Evolutionary conservation across 2,113 vertebrate genomes (phyloP).

Genomic region (Phyllostomus hastatus): DNA sequence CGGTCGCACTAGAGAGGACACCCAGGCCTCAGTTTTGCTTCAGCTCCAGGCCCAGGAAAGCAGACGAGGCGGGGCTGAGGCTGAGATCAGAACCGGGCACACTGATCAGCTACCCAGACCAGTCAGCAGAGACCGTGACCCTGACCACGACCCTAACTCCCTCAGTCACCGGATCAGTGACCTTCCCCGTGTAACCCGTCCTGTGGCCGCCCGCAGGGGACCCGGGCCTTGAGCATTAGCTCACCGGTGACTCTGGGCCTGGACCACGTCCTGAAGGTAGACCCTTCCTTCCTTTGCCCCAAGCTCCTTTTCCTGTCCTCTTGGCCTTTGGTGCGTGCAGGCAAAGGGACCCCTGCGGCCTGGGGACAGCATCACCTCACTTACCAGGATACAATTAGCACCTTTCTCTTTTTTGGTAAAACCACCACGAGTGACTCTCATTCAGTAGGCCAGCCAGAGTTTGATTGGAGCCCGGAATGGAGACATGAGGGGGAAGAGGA

Average conservation of each 20-base stretch:
- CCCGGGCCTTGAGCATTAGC: not conserved
- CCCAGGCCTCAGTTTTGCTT: not conserved
- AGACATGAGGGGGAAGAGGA: not conserved
- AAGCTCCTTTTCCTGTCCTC: not conserved
- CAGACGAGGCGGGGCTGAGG: not conserved
- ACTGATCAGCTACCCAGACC: not conserved
- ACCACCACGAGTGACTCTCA: not conserved
- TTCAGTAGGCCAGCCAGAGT: not conserved
- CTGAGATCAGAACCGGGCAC: not conserved
- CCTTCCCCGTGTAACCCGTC: not conserved
- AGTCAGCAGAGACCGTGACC: not conserved
- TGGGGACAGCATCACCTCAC: no score
- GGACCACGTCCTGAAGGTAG: not conserved
- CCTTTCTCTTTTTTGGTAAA: not conserved
- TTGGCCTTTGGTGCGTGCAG: not conserved
- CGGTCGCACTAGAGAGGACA: not conserved
- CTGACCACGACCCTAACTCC: not conserved
- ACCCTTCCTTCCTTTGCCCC: not conserved
- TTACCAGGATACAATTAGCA: not conserved
- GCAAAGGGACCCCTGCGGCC: not conserved
- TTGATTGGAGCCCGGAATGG: not conserved
- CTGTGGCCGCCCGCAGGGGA: not conserved
- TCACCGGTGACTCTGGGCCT: not conserved
- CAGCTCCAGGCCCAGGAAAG: not conserved
- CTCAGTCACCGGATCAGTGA: not conserved